A percentile compares a stretch with the other conserved stretches of the same genome.
Evolutionary conservation across 1,140 invertebrate species (phyloP).

Genomic region (Cherax quadricarinatus): DNA sequence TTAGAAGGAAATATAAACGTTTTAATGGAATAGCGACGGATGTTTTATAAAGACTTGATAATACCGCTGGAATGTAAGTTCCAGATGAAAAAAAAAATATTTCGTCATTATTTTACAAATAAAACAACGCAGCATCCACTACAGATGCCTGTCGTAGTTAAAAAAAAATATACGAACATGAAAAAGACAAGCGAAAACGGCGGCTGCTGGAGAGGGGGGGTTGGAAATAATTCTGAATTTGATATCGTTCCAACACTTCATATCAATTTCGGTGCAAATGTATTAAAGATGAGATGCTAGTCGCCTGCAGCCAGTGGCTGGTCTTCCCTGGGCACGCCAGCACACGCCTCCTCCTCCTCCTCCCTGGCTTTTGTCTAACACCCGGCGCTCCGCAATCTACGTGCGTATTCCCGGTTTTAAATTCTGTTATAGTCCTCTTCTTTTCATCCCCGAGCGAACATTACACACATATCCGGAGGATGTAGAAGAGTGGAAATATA

Average conservation of each 20-base stretch:
- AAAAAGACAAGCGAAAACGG: conserved; percentile 7
- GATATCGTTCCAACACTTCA: conserved; percentile 47
- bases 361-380: not conserved
- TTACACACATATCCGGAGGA: too few species aligned
- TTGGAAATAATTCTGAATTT: conserved; percentile 45
- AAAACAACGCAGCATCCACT: not conserved
- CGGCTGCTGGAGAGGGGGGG: not conserved
- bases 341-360: not conserved
- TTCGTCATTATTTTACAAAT: not conserved
- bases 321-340: too few species aligned
- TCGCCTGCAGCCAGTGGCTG: not conserved
- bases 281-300: conserved; percentile 33
- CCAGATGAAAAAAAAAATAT: not conserved
- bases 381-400: not conserved
- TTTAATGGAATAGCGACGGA: not conserved
- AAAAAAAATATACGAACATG: conserved; percentile 16
- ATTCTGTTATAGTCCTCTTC: too few species aligned
- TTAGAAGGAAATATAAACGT: not conserved
- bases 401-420: too few species aligned
- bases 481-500: too few species aligned
- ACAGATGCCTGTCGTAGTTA: not conserved
- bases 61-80: not conserved
- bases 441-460: too few species aligned
- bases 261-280: conserved; percentile 61
- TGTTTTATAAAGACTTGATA: not conserved